A percentile compares a stretch with the other conserved stretches of the same genome.
Evolutionary conservation across 1,140 invertebrate species (phyloP).

Genomic region (Drosophila elegans): DNA sequence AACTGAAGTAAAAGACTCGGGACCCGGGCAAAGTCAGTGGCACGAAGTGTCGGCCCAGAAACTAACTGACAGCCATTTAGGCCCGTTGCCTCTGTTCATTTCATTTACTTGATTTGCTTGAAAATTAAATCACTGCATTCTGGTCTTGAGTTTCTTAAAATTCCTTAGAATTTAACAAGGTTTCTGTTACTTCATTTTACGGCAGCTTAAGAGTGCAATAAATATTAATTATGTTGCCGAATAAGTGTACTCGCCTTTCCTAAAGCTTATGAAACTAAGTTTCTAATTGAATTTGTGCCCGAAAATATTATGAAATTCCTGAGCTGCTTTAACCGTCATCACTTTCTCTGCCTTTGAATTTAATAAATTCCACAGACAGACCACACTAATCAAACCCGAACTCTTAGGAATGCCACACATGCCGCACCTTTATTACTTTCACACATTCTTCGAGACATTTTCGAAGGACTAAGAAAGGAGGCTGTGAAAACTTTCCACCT

Average conservation of each 20-base stretch:
- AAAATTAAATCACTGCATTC: neutral
- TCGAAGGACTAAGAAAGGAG: neutral
- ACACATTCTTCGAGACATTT: conserved; percentile 8
- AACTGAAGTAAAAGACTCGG: conserved; percentile 31
- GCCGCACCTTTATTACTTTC: conserved; percentile 31
- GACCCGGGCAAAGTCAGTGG: conserved; percentile 7
- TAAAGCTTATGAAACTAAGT: neutral
- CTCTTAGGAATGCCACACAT: conserved; percentile 15
- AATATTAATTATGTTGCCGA: conserved; percentile 2
- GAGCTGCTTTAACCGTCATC: neutral
- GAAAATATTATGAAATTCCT: conserved; percentile 6
- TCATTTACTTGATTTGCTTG: conserved; percentile 12
- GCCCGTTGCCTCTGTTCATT: conserved; percentile 6
- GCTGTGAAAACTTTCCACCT: conserved; percentile 24
- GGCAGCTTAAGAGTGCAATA: neutral
- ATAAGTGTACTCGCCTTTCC: neutral
- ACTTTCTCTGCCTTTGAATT: conserved; percentile 4
- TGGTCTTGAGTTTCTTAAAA: neutral
- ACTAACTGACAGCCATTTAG: conserved; percentile 48
- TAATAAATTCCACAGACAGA: conserved; percentile 22
- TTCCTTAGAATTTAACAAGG: neutral
- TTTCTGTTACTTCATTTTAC: neutral
- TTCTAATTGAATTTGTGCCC: neutral
- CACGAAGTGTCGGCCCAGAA: conserved; percentile 36
- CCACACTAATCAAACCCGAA: conserved; percentile 13